Conservation (phyloP, 2,113 vertebrate genomes). For the Forbesichthys papilliferus region DNA sequence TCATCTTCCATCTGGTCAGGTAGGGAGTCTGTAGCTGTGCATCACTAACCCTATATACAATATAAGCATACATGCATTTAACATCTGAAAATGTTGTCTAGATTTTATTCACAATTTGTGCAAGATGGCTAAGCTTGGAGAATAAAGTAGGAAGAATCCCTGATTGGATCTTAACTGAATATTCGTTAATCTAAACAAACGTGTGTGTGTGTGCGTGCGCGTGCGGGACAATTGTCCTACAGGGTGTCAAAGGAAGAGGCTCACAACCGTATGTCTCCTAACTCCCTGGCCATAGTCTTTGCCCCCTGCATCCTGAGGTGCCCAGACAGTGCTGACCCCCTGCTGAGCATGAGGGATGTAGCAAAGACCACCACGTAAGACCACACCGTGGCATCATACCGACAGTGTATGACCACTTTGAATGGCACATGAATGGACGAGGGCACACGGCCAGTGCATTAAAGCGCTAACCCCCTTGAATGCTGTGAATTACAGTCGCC, state of each 20-base stretch:
- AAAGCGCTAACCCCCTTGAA: background rate
- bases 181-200: background rate
- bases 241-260: conserved; percentile 92
- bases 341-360: conserved; percentile 97
- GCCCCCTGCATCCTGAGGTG: conserved; percentile 94
- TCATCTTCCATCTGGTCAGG: conserved; percentile 97
- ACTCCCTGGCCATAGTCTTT: conserved; percentile 93
- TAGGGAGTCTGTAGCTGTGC: conserved; percentile 46
- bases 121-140: background rate
- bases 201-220: background rate
- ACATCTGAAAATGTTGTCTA: too few species aligned
- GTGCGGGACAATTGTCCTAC: conserved; percentile 19
- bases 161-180: background rate
- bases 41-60: too few species aligned
- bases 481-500: background rate
- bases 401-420: too few species aligned
- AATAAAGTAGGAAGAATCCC: background rate
- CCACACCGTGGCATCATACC: background rate
- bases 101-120: too few species aligned
- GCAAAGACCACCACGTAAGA: conserved; percentile 95
- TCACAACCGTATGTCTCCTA: conserved; percentile 94
- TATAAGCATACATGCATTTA: too few species aligned
- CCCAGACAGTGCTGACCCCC: conserved; percentile 88
- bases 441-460: background rate
- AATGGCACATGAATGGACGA: too few species aligned